Evolutionary conservation across 1,140 invertebrate species (phyloP).

Genomic region (Drosophila seguyi): DNA sequence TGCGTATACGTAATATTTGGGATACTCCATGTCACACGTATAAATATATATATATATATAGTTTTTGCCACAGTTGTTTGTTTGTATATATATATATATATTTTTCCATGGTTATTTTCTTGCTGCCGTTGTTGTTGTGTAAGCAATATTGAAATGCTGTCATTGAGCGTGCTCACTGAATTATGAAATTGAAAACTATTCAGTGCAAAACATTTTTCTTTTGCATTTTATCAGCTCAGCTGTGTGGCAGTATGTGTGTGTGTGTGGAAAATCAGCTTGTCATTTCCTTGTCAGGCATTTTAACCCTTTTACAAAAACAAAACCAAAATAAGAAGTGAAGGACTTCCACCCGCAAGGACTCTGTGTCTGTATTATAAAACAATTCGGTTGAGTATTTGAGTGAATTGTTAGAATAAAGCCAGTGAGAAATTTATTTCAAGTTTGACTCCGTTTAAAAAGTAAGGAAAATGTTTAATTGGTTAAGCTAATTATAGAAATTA

Average conservation of each 20-base stretch:
- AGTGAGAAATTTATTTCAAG: not conserved
- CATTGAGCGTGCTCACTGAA: conserved; percentile 81
- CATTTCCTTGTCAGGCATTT: conserved; percentile 26
- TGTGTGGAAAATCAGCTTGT: conserved; percentile 47
- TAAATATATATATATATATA: not conserved
- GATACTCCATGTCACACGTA: conserved; percentile 11
- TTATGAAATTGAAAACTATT: conserved; percentile 85
- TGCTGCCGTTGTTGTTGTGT: conserved; percentile 43
- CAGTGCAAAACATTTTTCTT: conserved; percentile 71
- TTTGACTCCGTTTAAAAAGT: no score
- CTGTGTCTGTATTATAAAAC: not conserved
- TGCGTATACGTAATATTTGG: conserved; percentile 76
- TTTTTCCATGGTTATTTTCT: conserved; percentile 23
- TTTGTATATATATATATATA: not conserved
- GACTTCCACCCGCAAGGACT: not conserved
- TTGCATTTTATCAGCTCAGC: conserved; percentile 69
- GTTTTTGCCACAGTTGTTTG: conserved; percentile 18
- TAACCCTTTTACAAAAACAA: conserved; percentile 20
- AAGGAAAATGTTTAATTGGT: not conserved
- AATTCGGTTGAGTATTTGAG: not conserved
- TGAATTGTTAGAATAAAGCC: not conserved
- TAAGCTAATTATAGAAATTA: not conserved
- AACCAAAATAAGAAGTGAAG: not conserved
- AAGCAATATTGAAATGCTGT: conserved; percentile 81
- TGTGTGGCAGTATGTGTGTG: conserved; percentile 7